Percentiles rank a stretch among this genome's conserved stretches.
phyloP scores from a whole-genome alignment of 2,797 vertebrate genomes.

The Malurus leucopterus region DNA sequence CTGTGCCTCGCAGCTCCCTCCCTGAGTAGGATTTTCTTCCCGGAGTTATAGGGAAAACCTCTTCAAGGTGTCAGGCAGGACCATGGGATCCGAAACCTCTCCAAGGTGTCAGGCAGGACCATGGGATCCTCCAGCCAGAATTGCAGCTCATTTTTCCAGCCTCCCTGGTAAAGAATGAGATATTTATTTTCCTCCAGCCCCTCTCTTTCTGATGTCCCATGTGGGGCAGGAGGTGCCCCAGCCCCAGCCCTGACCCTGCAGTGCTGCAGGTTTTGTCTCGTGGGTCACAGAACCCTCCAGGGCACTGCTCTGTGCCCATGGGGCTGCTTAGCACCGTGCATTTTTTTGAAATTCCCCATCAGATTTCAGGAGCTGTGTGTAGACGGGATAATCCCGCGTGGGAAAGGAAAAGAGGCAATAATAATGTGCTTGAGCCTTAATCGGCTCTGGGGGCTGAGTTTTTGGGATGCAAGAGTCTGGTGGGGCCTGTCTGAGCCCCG shows the following conservation, averaged over 20 bases:
- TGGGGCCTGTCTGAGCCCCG: background rate
- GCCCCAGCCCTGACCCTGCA: background rate
- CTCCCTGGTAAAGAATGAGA: rapidly evolving
- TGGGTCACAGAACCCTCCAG: background rate
- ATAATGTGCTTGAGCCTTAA: background rate
- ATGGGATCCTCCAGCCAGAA: background rate
- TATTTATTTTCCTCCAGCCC: rapidly evolving
- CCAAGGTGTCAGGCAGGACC: background rate
- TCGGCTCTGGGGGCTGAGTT: background rate
- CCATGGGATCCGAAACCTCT: background rate
- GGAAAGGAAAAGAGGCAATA: background rate
- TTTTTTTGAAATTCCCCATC: background rate
- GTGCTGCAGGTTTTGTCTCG: background rate
- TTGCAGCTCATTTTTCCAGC: background rate
- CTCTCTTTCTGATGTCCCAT: background rate
- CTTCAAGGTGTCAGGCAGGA: background rate
- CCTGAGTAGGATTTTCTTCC: background rate
- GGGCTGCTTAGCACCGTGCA: background rate
- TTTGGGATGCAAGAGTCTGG: background rate
- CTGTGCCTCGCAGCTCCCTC: background rate
- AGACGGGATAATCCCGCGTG: conserved; percentile 2
- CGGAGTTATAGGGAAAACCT: background rate
- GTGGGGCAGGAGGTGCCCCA: background rate
- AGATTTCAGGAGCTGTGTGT: background rate
- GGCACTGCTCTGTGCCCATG: background rate